phyloP scores from a whole-genome alignment of 2,888 invertebrate species.

The Eristalis intricaria region DNA sequence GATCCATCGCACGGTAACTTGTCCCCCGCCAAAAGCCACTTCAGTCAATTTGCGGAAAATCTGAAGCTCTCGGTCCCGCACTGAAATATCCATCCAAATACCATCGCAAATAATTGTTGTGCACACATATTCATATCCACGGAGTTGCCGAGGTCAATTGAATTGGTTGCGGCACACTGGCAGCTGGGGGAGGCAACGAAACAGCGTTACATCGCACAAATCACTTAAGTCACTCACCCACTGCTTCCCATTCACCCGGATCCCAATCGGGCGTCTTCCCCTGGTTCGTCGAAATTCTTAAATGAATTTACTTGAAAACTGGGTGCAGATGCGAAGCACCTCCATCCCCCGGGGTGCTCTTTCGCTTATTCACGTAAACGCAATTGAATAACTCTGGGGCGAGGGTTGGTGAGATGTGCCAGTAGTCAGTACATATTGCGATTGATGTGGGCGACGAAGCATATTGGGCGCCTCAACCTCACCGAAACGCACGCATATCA shows the following conservation, averaged over 20 bases:
- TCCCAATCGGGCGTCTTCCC: slow-evolving; percentile 16
- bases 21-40: not conserved
- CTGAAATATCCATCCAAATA: slow-evolving; percentile 44
- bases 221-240: slow-evolving; percentile 27
- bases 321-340: not conserved
- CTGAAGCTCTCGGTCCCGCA: not conserved
- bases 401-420: not conserved
- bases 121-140: slow-evolving; percentile 36
- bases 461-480: slow-evolving; percentile 6
- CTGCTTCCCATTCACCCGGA: not conserved
- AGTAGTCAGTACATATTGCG: not conserved
- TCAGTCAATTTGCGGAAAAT: slow-evolving; percentile 24
- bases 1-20: not conserved
- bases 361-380: slow-evolving; percentile 60
- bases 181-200: slow-evolving; percentile 4
- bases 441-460: not conserved
- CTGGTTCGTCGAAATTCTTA: slow-evolving; percentile 37
- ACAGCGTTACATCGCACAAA: slow-evolving; percentile 46
- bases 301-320: slow-evolving; percentile 38
- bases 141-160: slow-evolving; percentile 52
- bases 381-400: slow-evolving; percentile 54
- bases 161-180: slow-evolving; percentile 44
- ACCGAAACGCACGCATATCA: slow-evolving; percentile 55
- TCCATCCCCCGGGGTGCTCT: slow-evolving; percentile 37
- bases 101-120: slow-evolving; percentile 45